Conservation (phyloP, 1,140 invertebrate species). For the Megalonaias nervosa region DNA sequence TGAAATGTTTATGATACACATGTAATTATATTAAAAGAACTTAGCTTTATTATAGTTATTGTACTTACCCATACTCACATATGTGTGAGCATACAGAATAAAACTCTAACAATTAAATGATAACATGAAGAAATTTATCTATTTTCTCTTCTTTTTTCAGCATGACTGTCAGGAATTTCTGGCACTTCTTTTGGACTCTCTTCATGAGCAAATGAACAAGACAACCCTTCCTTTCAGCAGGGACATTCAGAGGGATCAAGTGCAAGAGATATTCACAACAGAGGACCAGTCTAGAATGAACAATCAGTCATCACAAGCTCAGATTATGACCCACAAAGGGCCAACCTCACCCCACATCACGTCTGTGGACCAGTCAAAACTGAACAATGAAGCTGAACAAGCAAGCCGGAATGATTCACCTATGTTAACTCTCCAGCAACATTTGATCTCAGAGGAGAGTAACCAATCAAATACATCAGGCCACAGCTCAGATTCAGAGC, state of each 20-base stretch:
- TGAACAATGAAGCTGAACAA: not conserved
- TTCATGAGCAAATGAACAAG: slow-evolving; percentile 80
- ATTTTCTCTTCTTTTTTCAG: slow-evolving; percentile 65
- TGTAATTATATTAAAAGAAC: no score
- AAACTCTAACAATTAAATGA: not conserved
- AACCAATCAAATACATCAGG: slow-evolving; percentile 56
- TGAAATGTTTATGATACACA: no score
- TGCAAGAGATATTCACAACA: no score
- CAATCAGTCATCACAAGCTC: no score
- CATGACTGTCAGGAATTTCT: slow-evolving; percentile 85
- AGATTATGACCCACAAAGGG: no score
- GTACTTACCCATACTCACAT: not conserved
- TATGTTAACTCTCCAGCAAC: slow-evolving; percentile 10
- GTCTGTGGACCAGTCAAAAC: no score
- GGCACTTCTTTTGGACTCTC: slow-evolving; percentile 78
- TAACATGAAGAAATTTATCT: no score
- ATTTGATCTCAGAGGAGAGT: slow-evolving; percentile 55
- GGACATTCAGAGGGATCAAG: no score
- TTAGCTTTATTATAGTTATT: no score
- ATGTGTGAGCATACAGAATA: not conserved
- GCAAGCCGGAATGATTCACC: slow-evolving; percentile 1
- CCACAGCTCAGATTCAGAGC: slow-evolving; percentile 56
- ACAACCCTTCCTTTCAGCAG: no score
- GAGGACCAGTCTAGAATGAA: no score
- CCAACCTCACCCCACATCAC: no score